phyloP scores from a whole-genome alignment of 2,888 invertebrate species.

The Labia minor region DNA sequence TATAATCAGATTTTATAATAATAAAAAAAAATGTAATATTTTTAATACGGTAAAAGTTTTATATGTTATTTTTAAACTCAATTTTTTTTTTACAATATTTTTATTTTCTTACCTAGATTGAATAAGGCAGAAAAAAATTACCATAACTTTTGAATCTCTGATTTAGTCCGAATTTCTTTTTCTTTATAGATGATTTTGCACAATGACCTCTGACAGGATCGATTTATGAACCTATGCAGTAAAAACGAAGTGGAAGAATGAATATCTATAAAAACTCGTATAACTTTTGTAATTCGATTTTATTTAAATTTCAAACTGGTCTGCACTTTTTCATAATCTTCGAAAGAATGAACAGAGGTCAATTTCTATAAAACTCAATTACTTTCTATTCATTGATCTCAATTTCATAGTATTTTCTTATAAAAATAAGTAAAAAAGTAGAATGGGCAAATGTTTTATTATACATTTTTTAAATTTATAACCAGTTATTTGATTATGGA shows the following conservation, averaged over 20 bases:
- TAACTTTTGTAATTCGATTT: constrained; percentile 6
- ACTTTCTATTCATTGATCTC: neutral
- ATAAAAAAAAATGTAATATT: too few species aligned
- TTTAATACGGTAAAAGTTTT: too few species aligned
- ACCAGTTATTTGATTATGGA: too few species aligned
- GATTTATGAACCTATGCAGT: constrained; percentile 4
- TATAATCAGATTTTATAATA: too few species aligned
- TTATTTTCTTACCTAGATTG: too few species aligned
- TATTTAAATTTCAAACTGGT: constrained; percentile 13
- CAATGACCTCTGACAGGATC: constrained; percentile 8
- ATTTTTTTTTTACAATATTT: too few species aligned
- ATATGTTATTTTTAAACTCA: too few species aligned
- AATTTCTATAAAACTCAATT: constrained; percentile 1
- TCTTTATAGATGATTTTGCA: constrained; percentile 6
- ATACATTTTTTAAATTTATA: too few species aligned
- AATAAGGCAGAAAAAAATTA: neutral
- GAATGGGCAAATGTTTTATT: too few species aligned
- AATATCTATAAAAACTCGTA: constrained; percentile 7
- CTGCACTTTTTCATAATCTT: constrained; percentile 13
- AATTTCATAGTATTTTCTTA: neutral
- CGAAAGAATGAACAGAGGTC: neutral
- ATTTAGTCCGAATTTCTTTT: neutral
- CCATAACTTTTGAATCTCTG: constrained; percentile 8
- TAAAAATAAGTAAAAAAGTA: neutral
- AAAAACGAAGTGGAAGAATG: neutral